Percentiles rank a stretch among this genome's conserved stretches.
phyloP scores from a whole-genome alignment of 2,113 vertebrate species.

The Muscicapa adusta region DNA sequence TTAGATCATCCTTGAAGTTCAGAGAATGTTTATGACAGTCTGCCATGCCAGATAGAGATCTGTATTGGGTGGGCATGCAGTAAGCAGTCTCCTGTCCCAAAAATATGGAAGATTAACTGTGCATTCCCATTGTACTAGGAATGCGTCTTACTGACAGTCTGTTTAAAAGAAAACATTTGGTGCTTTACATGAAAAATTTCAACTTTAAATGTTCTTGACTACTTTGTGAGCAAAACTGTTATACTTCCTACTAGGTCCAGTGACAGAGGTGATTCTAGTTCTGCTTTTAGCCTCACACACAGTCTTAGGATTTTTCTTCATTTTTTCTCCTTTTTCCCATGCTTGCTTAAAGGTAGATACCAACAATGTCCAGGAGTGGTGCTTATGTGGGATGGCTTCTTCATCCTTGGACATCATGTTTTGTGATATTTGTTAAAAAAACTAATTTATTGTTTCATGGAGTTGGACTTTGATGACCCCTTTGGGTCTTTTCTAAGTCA shows the following conservation, averaged over 20 bases:
- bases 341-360: background rate
- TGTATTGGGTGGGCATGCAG: background rate
- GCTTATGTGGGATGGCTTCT: background rate
- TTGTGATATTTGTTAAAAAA: background rate
- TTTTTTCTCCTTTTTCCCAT: background rate
- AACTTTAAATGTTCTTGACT: background rate
- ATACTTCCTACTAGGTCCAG: fast-evolving
- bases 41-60: background rate
- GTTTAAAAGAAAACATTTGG: background rate
- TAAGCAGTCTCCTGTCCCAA: background rate
- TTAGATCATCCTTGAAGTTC: background rate
- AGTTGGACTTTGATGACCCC: background rate
- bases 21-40: background rate
- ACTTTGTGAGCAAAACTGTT: background rate
- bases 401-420: background rate
- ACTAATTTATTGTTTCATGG: background rate
- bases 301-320: background rate
- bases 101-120: background rate
- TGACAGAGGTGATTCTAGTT: background rate
- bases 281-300: background rate
- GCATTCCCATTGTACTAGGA: background rate
- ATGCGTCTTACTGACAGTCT: background rate
- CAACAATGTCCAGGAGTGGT: background rate
- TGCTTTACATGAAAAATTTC: background rate
- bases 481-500: too few species aligned